Evolutionary conservation across 2,888 invertebrate genomes (phyloP).

Genomic region (Fabriciana adippe): DNA sequence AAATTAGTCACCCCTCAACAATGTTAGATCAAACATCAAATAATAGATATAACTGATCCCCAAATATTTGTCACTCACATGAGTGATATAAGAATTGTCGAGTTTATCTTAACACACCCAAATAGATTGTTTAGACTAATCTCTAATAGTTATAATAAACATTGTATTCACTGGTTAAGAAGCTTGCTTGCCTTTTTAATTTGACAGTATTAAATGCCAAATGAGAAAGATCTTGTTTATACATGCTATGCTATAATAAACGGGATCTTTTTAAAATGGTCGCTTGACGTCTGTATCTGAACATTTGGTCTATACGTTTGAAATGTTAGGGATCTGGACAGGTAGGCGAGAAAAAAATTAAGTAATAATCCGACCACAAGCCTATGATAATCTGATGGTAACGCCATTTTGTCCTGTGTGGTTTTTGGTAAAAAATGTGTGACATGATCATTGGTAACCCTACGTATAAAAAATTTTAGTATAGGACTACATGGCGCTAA

Average conservation of each 20-base stretch:
- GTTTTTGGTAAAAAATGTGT: slow-evolving; percentile 76
- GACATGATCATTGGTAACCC: slow-evolving; percentile 79
- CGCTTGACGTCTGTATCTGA: slow-evolving; percentile 57
- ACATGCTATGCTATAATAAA: neutral
- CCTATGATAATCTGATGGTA: slow-evolving; percentile 80
- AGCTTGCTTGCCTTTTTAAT: slow-evolving; percentile 79
- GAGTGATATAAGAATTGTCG: slow-evolving; percentile 58
- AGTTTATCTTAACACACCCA: slow-evolving; percentile 71
- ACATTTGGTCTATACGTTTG: slow-evolving; percentile 60
- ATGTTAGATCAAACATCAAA: slow-evolving; percentile 57
- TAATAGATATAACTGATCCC: slow-evolving; percentile 56
- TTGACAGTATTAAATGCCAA: slow-evolving; percentile 58
- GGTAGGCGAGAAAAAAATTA: slow-evolving; percentile 78
- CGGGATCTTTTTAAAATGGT: slow-evolving; percentile 53
- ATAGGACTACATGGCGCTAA: slow-evolving; percentile 53
- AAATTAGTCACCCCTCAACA: slow-evolving; percentile 50
- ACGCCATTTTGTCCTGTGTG: slow-evolving; percentile 82
- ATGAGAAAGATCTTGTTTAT: slow-evolving; percentile 39
- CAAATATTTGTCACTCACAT: slow-evolving; percentile 61
- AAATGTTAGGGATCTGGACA: slow-evolving; percentile 66
- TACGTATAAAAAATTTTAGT: slow-evolving; percentile 58
- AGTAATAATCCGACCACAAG: slow-evolving; percentile 80
- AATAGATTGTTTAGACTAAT: slow-evolving; percentile 77
- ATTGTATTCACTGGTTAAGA: slow-evolving; percentile 79
- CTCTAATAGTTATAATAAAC: slow-evolving; percentile 80